These are phyloP conservation scores for Corythucha ciliata DNA, from an alignment of 2,888 invertebrate species.

Conservation along the genomic window DNA sequence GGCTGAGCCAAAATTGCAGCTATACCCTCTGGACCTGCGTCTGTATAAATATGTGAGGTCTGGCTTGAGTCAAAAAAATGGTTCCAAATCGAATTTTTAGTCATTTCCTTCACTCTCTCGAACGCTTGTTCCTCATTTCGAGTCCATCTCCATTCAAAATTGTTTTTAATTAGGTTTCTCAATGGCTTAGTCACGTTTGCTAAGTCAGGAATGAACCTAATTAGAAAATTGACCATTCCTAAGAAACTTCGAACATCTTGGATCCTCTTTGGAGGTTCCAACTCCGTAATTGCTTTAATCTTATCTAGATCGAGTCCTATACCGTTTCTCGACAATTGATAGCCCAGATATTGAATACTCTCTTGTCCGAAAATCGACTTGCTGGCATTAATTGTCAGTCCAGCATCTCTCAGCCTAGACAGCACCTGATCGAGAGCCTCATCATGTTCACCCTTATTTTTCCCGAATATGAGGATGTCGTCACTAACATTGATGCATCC, in stretches of 20 bases:
- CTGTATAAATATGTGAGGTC: background rate
- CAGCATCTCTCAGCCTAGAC: constrained; percentile 27
- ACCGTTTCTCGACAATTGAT: constrained; percentile 31
- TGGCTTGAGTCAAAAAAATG: background rate
- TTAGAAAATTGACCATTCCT: constrained; percentile 3
- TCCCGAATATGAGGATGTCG: constrained; percentile 40
- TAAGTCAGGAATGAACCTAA: constrained; percentile 3
- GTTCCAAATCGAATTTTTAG: background rate
- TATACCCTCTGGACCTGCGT: background rate
- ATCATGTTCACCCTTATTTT: constrained; percentile 36
- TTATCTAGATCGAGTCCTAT: constrained; percentile 20
- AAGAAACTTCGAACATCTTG: constrained; percentile 11
- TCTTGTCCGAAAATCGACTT: constrained; percentile 37
- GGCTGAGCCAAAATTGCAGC: constrained; percentile 4
- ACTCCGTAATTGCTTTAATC: constrained; percentile 27
- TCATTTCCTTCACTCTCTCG: background rate
- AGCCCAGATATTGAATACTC: constrained; percentile 37
- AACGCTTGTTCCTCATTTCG: background rate
- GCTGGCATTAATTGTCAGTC: constrained; percentile 33
- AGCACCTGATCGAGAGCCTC: constrained; percentile 33
- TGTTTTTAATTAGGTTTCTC: background rate
- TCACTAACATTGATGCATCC: constrained; percentile 40
- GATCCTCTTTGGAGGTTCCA: constrained; percentile 23
- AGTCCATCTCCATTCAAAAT: background rate
- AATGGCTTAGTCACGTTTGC: constrained; percentile 2